Conservation (phyloP, 2,888 invertebrate species). For the Phragmatobia fuliginosa region DNA sequence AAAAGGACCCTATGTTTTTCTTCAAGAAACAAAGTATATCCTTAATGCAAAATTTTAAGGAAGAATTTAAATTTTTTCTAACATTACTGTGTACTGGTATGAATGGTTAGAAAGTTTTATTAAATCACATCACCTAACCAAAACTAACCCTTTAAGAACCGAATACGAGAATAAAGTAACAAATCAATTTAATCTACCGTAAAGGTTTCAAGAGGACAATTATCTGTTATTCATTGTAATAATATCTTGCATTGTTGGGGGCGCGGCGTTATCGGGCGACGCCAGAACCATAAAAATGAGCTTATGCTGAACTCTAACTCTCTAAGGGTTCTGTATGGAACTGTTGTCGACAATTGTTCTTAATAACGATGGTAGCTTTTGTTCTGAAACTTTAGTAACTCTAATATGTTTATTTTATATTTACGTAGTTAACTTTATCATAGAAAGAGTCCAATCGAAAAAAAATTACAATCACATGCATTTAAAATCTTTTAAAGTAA, state of each 20-base stretch:
- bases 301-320: constrained; percentile 83
- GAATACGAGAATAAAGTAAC: constrained; percentile 38
- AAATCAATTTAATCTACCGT: constrained; percentile 53
- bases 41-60: no score
- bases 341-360: constrained; percentile 48
- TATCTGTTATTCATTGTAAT: constrained; percentile 78
- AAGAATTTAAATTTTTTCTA: no score
- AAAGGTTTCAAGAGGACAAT: constrained; percentile 67
- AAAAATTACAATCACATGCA: no score
- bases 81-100: no score
- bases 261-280: constrained; percentile 73
- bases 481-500: no score
- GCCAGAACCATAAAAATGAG: constrained; percentile 85
- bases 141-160: constrained; percentile 29
- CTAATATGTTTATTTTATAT: neutral
- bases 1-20: no score
- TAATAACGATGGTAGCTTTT: constrained; percentile 27
- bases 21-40: no score
- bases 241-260: constrained; percentile 81
- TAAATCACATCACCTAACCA: neutral
- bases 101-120: neutral
- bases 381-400: constrained; percentile 6
- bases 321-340: constrained; percentile 62
- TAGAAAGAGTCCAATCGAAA: neutral
- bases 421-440: neutral